Evolutionary conservation across 2,888 invertebrate species (phyloP), one percentile per base, ranked within the genome.

Genomic region (Polyploca ridens): DNA sequence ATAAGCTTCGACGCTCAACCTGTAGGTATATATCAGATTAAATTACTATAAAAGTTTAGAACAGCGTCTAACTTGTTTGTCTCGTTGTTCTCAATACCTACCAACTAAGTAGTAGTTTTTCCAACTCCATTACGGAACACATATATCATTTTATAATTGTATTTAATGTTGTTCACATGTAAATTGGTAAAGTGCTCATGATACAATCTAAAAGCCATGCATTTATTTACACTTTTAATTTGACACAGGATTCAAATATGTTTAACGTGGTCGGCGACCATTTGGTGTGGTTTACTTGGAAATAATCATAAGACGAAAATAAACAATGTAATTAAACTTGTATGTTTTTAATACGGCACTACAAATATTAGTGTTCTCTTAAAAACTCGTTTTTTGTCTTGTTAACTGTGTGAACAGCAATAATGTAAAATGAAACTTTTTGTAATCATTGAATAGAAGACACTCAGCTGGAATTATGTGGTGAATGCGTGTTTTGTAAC

Each of bases 341-440:
- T 41, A 67, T 72, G 54, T 73, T 72, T 68, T 71, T 75, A 76
- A 77, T 72, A 76, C 57, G 41, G 54, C 65, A 64, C 61, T 60
- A 64, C 75, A 77, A 76, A 76, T 70, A 76, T 74, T 58, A 70
- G 10, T 66, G 46, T 69, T 71, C 63, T 59, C 66, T 61, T 64
- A 63, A 62, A 65, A 67, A 63, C 63, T 44, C 41, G 61, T 27
- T 61, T 54, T 54, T 60, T 44, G 61, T 16, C 41, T 41, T 44
- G 44, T 61, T 14, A 61, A 44, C 44, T 41, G 5, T n/a, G 16
- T 49, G 49, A n/a, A n/a, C 5, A n/a, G n/a, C n/a, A 46, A n/a
- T 46, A 46, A 14, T 44, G 14, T 3, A 10, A 10, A 38, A 38
- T 10, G 3, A 10, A 10, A 10, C 14, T 44, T 44, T 44, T 44